These are phyloP conservation scores for Augiades crinisus DNA, from an alignment of 2,888 invertebrate genomes.

Conservation along the genomic window DNA sequence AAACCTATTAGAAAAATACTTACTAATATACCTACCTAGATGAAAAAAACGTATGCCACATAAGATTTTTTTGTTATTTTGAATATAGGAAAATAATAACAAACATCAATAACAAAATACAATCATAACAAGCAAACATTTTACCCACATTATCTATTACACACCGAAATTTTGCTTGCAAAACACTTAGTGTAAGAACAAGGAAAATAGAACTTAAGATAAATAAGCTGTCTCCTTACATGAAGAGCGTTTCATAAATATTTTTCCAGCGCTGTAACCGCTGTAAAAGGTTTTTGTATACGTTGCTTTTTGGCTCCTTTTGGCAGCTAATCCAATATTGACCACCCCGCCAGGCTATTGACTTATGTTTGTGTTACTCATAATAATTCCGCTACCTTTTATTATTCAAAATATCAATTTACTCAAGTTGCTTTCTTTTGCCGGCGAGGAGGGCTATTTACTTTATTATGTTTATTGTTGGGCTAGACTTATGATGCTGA, in stretches of 20 bases:
- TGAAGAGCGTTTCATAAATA: conserved; percentile 67
- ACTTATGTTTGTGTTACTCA: conserved; percentile 79
- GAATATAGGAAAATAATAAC: too few species aligned
- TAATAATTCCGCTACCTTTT: conserved; percentile 78
- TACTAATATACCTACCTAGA: too few species aligned
- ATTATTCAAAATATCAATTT: conserved; percentile 81
- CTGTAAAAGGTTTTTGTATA: conserved; percentile 82
- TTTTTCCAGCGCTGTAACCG: conserved; percentile 73
- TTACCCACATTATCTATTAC: too few species aligned
- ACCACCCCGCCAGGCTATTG: conserved; percentile 78
- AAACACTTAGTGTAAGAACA: conserved; percentile 7
- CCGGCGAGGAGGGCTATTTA: conserved; percentile 45
- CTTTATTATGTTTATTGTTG: conserved; percentile 44
- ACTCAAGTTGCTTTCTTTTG: conserved; percentile 66
- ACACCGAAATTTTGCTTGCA: neutral
- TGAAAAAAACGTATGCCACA: too few species aligned
- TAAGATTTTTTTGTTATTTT: too few species aligned
- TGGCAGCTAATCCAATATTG: conserved; percentile 80
- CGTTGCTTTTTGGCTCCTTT: conserved; percentile 82
- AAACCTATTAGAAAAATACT: too few species aligned
- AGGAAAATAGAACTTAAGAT: conserved; percentile 16
- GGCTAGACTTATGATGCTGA: conserved; percentile 8
- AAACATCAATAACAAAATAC: too few species aligned
- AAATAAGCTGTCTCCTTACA: conserved; percentile 53
- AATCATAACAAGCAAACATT: too few species aligned